Percentiles rank a stretch among this genome's conserved stretches.
These are phyloP conservation scores for Hemiscyllium ocellatum DNA, from an alignment of 2,113 vertebrate genomes.

Conservation along the genomic window DNA sequence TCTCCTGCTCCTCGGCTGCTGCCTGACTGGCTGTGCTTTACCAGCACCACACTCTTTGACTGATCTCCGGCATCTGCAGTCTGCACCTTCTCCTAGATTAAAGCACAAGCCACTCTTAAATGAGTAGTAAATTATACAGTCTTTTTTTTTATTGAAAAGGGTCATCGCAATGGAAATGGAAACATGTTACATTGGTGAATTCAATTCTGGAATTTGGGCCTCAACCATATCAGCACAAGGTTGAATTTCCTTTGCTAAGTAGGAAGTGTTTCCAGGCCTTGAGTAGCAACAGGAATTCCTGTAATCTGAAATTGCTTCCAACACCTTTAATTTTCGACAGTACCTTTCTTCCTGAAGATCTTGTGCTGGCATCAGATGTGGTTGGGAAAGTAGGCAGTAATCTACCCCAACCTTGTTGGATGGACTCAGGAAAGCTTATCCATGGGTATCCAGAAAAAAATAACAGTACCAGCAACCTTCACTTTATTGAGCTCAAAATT, in stretches of 20 bases:
- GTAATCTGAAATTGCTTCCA: neutral
- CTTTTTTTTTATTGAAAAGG: neutral
- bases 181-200: neutral
- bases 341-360: neutral
- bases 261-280: neutral
- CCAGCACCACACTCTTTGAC: no score
- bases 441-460: neutral
- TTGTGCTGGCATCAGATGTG: neutral
- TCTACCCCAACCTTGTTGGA: neutral
- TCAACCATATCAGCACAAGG: neutral
- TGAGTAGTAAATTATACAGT: neutral
- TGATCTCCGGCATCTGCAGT: no score
- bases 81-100: neutral
- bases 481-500: neutral
- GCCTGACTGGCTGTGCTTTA: no score
- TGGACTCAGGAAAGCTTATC: neutral
- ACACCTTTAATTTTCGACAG: neutral
- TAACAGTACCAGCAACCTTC: neutral
- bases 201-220: neutral
- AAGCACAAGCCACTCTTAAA: neutral
- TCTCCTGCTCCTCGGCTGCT: no score
- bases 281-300: neutral
- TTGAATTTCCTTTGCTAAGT: neutral
- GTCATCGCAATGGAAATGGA: neutral
- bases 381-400: neutral